Base-by-base conservation (phyloP, 2,888 invertebrate genomes). In the Litoditis marina region DNA sequence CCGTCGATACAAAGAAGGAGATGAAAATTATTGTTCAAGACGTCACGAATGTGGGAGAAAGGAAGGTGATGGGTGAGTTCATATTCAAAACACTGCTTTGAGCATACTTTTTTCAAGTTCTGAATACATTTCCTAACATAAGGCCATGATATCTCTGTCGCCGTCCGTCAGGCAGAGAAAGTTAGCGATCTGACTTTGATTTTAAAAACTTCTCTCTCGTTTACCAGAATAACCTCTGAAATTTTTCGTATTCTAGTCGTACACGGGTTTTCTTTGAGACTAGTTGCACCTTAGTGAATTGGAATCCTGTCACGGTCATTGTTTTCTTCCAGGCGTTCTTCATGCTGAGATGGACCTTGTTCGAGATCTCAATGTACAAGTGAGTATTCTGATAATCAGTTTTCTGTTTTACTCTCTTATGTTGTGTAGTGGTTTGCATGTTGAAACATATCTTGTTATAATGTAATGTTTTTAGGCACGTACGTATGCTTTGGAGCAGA, bases 361-460 rank as follows among this genome's bases (percentile, higher is more conserved):
- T 3, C 58, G 76, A 7, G 76, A 76, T 55, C 73, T 65, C 50
- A 76, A 76, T 49, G 71, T 66, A 31, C 60, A 58, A 36, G 66
- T 54, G 22, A 34, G 42, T 7, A 55, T n/a, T n/a, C n/a, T n/a
- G n/a, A n/a, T n/a, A n/a, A n/a, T n/a, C n/a, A n/a, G n/a, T n/a
- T n/a, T n/a, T n/a, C n/a, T n/a, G n/a, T n/a, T n/a, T n/a, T n/a
- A n/a, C n/a, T n/a, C n/a, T n/a, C n/a, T n/a, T n/a, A n/a, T n/a
- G n/a, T n/a, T n/a, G n/a, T n/a, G n/a, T n/a, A n/a, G n/a, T n/a
- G 49, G 25, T 27, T 36, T 32, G 53, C n/a, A 31, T 19, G 13
- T 11, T 8, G 25, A 44, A 44, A 25, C 8, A 19, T 54, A 19
- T 49, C 4, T 49, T 19, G 2, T 3, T 25, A 19, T 49, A 25